A percentile compares a stretch with the other conserved stretches of the same genome.
phyloP scores from a whole-genome alignment of 2,888 invertebrate genomes.

The Troides oblongomaculatus region DNA sequence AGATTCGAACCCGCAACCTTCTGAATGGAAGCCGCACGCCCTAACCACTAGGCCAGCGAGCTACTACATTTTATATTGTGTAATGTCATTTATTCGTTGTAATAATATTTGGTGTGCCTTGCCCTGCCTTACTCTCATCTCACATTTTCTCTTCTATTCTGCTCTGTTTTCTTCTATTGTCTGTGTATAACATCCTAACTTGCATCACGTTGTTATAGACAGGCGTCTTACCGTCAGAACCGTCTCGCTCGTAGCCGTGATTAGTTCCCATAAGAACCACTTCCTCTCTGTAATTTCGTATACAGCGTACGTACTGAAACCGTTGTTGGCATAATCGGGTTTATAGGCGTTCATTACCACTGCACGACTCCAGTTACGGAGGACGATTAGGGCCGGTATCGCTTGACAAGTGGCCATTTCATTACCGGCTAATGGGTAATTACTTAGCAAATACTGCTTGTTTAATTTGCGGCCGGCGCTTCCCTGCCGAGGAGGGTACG shows the following conservation, averaged over 20 bases:
- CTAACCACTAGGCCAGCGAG: too few species aligned
- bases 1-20: too few species aligned
- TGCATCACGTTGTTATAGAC: too few species aligned
- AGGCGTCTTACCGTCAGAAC: too few species aligned
- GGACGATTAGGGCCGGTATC: constrained; percentile 24
- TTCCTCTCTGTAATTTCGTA: not conserved
- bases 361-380: constrained; percentile 20
- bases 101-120: too few species aligned
- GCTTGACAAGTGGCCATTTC: constrained; percentile 28
- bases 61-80: too few species aligned
- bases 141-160: too few species aligned
- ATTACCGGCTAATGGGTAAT: constrained; percentile 28
- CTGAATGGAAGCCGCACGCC: too few species aligned
- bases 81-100: too few species aligned
- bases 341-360: constrained; percentile 19
- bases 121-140: too few species aligned
- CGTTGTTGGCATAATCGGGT: constrained; percentile 21
- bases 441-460: constrained; percentile 24
- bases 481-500: constrained; percentile 8
- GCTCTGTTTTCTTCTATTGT: too few species aligned
- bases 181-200: too few species aligned
- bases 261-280: not conserved
- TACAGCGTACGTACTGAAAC: not conserved
- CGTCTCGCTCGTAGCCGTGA: not conserved
- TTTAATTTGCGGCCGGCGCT: constrained; percentile 15